Base-by-base conservation (phyloP, 2,113 vertebrate genomes). In the Sula dactylatra region DNA sequence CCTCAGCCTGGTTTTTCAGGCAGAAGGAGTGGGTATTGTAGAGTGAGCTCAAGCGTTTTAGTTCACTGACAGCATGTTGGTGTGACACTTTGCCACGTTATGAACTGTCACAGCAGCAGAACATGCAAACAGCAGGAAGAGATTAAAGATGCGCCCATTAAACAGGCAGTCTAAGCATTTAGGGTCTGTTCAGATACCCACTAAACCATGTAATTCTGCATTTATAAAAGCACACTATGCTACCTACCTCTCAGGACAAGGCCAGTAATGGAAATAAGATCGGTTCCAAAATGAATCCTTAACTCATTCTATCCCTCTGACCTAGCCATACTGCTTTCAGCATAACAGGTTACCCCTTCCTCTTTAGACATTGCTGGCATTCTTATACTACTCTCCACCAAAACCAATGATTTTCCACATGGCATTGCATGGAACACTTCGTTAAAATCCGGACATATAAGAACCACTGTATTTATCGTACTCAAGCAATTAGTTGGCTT, bases 371-470 rank as follows among this genome's bases (percentile, higher is more conserved):
- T 16, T 54, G 50, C 32, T 54, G 38, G 2, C 8, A 29, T 40
- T 85, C 32, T 47, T 40, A 1, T 1, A 54, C 16, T 47, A 50
- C 7, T 5, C 47, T 47, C 10, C 62, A 69, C 0, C 6, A 2
- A 82, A 90, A 76, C 1, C 65, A 88, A 31, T 3, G 4, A 1
- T 24, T 36, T 49, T 58, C 47, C 52, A 36, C 1, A 0, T 1
- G 17, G 12, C 18, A 11, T 6, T 0, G 0, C 24, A 38, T 0
- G 4, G 18, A 77, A 64, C 78, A 44, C 29, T 71, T 40, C 7
- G 7, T 32, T 56, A 70, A 82, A 85, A 24, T 6, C 4, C 17
- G 49, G 40, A 13, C 1, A 1, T 7, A 4, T 4, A 42, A 83
- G 19, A 77, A 58, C 7, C 4, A 66, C 6, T 18, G 14, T 12